Conservation (phyloP, 2,113 vertebrate genomes). For the Sialia sialis region DNA sequence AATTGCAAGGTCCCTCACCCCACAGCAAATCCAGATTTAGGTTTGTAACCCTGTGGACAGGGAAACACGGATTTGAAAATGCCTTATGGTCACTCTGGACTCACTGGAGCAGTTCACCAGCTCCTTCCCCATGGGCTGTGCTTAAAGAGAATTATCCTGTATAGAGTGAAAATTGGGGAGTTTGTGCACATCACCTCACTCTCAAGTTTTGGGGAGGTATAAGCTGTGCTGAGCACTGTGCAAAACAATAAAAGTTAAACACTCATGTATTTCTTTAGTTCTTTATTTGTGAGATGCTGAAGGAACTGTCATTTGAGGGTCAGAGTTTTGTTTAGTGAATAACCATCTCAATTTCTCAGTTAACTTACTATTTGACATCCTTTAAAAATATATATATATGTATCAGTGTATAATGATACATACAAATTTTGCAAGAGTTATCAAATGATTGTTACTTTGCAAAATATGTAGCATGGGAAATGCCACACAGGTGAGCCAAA, state of each 20-base stretch:
- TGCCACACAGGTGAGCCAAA: neutral
- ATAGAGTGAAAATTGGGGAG: neutral
- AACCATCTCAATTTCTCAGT: neutral
- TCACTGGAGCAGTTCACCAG: neutral
- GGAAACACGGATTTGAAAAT: neutral
- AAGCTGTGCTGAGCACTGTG: neutral
- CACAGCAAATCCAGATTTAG: neutral
- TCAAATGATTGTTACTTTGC: neutral
- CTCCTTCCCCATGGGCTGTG: rapidly evolving
- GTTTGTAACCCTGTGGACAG: neutral
- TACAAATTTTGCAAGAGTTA: neutral
- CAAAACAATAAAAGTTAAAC: neutral
- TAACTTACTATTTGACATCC: neutral
- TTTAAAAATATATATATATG: neutral
- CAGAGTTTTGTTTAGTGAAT: neutral
- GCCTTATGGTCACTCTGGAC: neutral
- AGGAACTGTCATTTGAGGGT: neutral
- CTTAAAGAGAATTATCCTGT: neutral
- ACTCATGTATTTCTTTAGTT: neutral
- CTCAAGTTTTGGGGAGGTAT: neutral
- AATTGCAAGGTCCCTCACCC: neutral
- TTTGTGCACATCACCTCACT: neutral
- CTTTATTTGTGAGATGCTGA: neutral
- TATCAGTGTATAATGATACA: neutral
- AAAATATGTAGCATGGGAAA: neutral